A percentile compares a stretch with the other conserved stretches of the same genome.
These are phyloP conservation scores for Hucho hucho DNA, from an alignment of 2,113 vertebrate species.

Conservation along the genomic window DNA sequence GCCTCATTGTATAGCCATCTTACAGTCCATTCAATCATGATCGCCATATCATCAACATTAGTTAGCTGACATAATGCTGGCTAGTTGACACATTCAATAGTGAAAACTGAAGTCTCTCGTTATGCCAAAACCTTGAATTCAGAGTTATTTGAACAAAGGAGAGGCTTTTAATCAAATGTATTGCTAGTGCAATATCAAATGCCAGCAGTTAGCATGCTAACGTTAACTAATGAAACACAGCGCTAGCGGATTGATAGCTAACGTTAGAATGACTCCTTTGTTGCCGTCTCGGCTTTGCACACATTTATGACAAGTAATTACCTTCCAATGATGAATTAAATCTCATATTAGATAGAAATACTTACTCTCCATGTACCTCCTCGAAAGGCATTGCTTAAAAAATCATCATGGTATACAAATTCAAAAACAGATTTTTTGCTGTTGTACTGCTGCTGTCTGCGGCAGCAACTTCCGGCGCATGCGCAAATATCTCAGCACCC, in stretches of 20 bases:
- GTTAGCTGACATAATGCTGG: not conserved
- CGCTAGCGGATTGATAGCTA: slow-evolving; percentile 17
- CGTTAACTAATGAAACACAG: slow-evolving; percentile 53
- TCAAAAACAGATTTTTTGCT: slow-evolving; percentile 57
- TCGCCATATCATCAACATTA: too few relatives aligned
- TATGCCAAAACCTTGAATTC: not conserved
- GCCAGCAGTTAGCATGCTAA: not conserved
- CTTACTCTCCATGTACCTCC: slow-evolving; percentile 74
- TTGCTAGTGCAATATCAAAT: not conserved
- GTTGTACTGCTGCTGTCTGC: slow-evolving; percentile 80
- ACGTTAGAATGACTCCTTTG: slow-evolving; percentile 67
- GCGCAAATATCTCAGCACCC: slow-evolving; percentile 52
- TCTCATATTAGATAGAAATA: slow-evolving; percentile 50
- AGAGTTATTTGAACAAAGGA: not conserved
- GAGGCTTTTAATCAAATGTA: not conserved
- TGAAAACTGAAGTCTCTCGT: not conserved
- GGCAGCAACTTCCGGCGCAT: slow-evolving; percentile 79
- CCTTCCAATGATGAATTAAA: not conserved
- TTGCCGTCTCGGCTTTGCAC: slow-evolving; percentile 64
- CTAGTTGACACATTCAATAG: not conserved
- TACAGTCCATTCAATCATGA: too few relatives aligned
- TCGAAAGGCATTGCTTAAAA: slow-evolving; percentile 69
- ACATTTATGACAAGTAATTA: slow-evolving; percentile 27
- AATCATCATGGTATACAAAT: slow-evolving; percentile 72
- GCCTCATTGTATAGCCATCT: too few relatives aligned